A percentile compares a stretch with the other conserved stretches of the same genome.
Evolutionary conservation across 92 coral and sea anemone genomes (phyloP).

Genomic region (Plumapathes pennacea): DNA sequence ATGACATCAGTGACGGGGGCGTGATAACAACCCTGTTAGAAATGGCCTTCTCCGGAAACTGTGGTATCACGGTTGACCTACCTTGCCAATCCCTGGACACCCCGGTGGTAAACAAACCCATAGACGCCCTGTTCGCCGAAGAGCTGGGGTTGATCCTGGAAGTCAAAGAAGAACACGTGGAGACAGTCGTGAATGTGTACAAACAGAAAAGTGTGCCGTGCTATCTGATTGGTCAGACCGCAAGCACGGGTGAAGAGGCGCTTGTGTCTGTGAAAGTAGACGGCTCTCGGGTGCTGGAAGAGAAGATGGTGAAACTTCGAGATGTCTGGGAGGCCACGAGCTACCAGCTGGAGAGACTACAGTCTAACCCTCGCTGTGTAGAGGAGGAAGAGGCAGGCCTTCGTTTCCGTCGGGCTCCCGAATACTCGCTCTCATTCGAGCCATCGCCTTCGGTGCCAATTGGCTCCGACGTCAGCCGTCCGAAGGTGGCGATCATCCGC

Average conservation of each 20-base stretch:
- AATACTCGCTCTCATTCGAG: slow-evolving; percentile 62
- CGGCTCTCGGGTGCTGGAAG: slow-evolving; percentile 72
- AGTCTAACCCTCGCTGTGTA: slow-evolving; percentile 91
- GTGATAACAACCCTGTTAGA: slow-evolving; percentile 79
- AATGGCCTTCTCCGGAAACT: slow-evolving; percentile 97
- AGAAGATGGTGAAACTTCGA: slow-evolving; percentile 84
- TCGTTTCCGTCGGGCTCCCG: slow-evolving; percentile 70
- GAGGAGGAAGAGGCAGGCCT: slow-evolving; percentile 78
- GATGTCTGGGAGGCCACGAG: slow-evolving; percentile 98
- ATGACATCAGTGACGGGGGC: slow-evolving; percentile 97
- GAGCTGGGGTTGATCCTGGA: slow-evolving; percentile 92
- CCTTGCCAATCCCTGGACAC: slow-evolving; percentile 23
- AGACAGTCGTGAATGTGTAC: slow-evolving; percentile 56
- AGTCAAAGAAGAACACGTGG: slow-evolving; percentile 58
- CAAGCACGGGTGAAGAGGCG: slow-evolving; percentile 59
- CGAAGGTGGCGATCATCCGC: slow-evolving; percentile 88
- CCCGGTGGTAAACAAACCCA: slow-evolving; percentile 37
- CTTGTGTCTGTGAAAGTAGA: slow-evolving; percentile 65
- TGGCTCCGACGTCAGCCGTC: slow-evolving; percentile 11
- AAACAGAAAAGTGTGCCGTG: slow-evolving; percentile 59
- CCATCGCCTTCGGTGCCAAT: slow-evolving; percentile 44
- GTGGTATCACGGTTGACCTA: slow-evolving; percentile 71
- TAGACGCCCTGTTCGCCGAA: slow-evolving; percentile 80
- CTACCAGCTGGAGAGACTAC: slow-evolving; percentile 88
- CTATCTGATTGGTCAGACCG: slow-evolving; percentile 67